Percentiles rank a stretch among this genome's conserved stretches.
phyloP scores from a whole-genome alignment of 2,888 invertebrate genomes.

The Automeris io region DNA sequence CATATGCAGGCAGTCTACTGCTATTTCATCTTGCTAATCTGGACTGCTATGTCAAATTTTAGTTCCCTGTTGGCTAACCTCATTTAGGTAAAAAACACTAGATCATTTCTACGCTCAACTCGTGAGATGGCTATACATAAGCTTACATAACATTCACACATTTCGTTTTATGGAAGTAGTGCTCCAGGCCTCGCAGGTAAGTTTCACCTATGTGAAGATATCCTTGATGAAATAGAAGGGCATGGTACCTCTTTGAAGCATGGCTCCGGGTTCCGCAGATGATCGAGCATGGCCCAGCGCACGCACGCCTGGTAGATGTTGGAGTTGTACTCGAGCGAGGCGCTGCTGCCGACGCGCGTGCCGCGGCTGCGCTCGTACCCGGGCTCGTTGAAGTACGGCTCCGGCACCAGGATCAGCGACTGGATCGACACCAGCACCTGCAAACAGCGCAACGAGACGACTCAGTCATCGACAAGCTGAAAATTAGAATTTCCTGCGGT shows the following conservation, averaged over 20 bases:
- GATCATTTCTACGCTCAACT: too few species aligned
- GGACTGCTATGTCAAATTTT: too few species aligned
- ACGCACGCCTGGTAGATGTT: slow-evolving; percentile 97
- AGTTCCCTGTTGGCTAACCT: too few species aligned
- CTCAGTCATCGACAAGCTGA: too few species aligned
- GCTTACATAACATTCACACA: too few species aligned
- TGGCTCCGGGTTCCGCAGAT: slow-evolving; percentile 90
- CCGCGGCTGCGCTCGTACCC: slow-evolving; percentile 94
- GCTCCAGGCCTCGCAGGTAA: too few species aligned
- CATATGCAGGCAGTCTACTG: too few species aligned
- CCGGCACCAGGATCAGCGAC: slow-evolving; percentile 92
- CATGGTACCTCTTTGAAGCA: slow-evolving; percentile 89
- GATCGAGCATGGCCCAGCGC: slow-evolving; percentile 97
- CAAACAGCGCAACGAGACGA: neutral
- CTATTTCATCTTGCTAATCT: too few species aligned
- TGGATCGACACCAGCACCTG: slow-evolving; percentile 95
- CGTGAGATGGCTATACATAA: too few species aligned
- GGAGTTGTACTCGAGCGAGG: slow-evolving; percentile 95
- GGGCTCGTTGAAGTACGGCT: slow-evolving; percentile 97
- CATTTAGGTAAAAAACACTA: too few species aligned
- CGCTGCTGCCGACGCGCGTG: slow-evolving; percentile 91
- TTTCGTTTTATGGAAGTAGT: too few species aligned
- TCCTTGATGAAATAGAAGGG: neutral
- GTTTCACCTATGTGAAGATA: neutral
- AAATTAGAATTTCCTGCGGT: too few species aligned